These are phyloP conservation scores for Cavia aperea DNA, from an alignment of 2,113 vertebrate genomes.

Conservation along the genomic window DNA sequence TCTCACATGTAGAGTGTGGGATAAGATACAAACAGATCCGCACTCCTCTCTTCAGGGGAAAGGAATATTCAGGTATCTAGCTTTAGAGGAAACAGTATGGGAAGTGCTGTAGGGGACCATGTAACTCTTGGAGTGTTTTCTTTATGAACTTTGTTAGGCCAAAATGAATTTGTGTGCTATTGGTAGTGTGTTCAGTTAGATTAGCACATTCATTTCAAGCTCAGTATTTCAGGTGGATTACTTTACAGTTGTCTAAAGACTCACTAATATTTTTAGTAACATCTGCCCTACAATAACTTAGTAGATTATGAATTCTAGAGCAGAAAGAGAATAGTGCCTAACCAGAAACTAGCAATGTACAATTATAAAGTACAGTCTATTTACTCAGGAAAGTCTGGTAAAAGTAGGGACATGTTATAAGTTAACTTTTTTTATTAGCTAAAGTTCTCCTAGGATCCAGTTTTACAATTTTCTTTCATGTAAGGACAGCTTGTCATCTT, in stretches of 20 bases:
- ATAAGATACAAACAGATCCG: not conserved
- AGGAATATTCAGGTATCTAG: not conserved
- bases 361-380: not conserved
- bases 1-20: not conserved
- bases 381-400: not conserved
- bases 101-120: not conserved
- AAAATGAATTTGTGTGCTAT: not conserved
- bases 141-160: not conserved
- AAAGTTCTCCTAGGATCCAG: not conserved
- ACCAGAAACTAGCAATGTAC: not conserved
- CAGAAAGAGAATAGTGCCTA: not conserved
- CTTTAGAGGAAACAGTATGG: not conserved
- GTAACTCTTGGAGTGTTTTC: not conserved
- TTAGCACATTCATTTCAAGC: slow-evolving; percentile 2
- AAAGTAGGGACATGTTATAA: not conserved
- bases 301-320: not conserved
- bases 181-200: not conserved
- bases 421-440: not conserved
- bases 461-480: not conserved
- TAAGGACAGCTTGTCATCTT: not conserved
- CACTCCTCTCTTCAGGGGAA: not conserved
- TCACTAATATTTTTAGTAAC: not conserved
- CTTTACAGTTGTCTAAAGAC: not conserved
- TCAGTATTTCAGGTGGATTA: not conserved
- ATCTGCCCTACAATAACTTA: not conserved